Evolutionary conservation across 2,113 vertebrate species (phyloP), one percentile per base, ranked within the genome.

Genomic region (Alaudala cheleensis): DNA sequence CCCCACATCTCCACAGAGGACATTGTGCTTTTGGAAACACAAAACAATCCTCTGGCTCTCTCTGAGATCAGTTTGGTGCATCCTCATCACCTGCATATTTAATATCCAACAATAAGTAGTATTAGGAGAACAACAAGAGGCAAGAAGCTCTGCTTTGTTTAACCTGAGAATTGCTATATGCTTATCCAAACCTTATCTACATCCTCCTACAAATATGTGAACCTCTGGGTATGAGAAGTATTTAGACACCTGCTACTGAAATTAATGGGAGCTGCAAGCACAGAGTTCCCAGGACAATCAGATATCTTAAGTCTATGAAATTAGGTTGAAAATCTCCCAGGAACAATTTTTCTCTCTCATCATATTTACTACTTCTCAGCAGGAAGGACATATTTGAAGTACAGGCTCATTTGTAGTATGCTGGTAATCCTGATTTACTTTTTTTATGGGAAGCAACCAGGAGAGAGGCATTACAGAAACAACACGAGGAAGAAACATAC

Each of bases 171-270:
- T 90, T 92, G 53, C 77, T 94, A 79, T 94, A 73, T 88, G 92
- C 94, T 94, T 96, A 88, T 69, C 76, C 88, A 96, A 95, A 95
- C 80, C 21, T 95, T 93, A 92, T 94, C 95, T 95, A 92, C 90
- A 94, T 93, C 86, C 80, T 86, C 92, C 69, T 81, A 93, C 93
- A 96, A 96, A 94, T 84, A 94, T 14, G 64, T 81, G 85, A 88
- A 94, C 79, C 93, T 86, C 86, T 94, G 53, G 72, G 93, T 92
- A 94, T 42, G 57, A 83, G 88, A 94, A 94, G 86, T 96, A 95
- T 95, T 93, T 93, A 97, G 94, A 96, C 93, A 96, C 94, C 93
- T 97, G 95, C 90, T 89, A 83, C 74, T 64, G 86, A 96, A 96
- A 91, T 97, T 96, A 96, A 92, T 65, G 83, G 93, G 51, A 96